These are phyloP conservation scores for Marronus borbonicus DNA, from an alignment of 2,888 invertebrate species.

Conservation along the genomic window DNA sequence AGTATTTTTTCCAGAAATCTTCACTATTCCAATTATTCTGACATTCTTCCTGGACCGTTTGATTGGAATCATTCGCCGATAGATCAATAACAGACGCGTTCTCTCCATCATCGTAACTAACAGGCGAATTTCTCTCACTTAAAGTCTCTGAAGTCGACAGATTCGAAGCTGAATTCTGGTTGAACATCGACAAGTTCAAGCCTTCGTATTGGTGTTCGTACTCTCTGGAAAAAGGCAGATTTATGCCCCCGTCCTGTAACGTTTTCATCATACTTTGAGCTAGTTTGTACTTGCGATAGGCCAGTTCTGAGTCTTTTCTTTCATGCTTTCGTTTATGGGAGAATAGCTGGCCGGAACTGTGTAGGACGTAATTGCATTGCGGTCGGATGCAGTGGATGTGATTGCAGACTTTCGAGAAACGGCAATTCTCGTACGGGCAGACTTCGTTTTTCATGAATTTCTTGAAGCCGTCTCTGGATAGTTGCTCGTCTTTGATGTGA, in stretches of 20 bases:
- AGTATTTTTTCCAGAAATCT: conserved; percentile 75
- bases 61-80: conserved; percentile 66
- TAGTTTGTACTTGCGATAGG: conserved; percentile 84
- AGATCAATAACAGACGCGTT: conserved; percentile 68
- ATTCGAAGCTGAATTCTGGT: conserved; percentile 64
- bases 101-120: conserved; percentile 70
- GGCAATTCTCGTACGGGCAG: conserved; percentile 92
- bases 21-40: conserved; percentile 67
- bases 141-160: conserved; percentile 72
- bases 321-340: conserved; percentile 99
- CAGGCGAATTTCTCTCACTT: conserved; percentile 73
- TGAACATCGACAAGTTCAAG: conserved; percentile 65
- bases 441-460: conserved; percentile 98
- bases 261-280: conserved; percentile 75
- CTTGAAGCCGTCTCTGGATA: conserved; percentile 96
- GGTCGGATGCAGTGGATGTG: conserved; percentile 98
- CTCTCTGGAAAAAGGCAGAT: conserved; percentile 68
- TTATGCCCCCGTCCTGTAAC: conserved; percentile 73
- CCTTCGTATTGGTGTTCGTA: conserved; percentile 68
- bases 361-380: conserved; percentile 95
- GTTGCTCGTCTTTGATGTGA: conserved; percentile 97
- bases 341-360: conserved; percentile 96
- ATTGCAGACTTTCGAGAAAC: conserved; percentile 95
- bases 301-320: conserved; percentile 91
- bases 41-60: conserved; percentile 61